Evolutionary conservation across 2,113 vertebrate genomes (phyloP), one percentile per base, ranked within the genome.

Genomic region (Oryzias woworae): DNA sequence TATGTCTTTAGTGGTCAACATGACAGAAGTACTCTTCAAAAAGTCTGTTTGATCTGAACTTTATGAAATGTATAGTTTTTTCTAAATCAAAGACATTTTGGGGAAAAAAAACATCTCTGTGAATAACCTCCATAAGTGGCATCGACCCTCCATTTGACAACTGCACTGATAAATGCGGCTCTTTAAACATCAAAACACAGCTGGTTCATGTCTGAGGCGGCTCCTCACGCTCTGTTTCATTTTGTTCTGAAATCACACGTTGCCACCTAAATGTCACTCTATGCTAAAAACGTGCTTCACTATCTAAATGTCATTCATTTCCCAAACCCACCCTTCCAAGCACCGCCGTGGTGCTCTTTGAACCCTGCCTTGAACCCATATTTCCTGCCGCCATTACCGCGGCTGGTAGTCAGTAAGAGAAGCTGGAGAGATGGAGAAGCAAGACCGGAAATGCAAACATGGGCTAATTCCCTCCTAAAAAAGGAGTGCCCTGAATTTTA

Each of bases 331-430:
- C 74, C 65, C 73, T 85, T 69, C 84, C 75, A 82, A 87, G 77
- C 78, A 78, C 77, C 51, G 60, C 60, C 75, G 71, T 83, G 64
- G 82, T 84, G 85, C 85, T 88, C 87, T 85, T 78, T 91, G 88
- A 84, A 92, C 90, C 83, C 75, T 31, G 26, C 52, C 64, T 86
- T 90, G 87, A 92, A 90, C 84, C 80, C 85, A 84, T 85, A 36
- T 85, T 84, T 66, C 74, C 83, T 73, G 78, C 80, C 80, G 75
- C 89, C 87, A 87, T 90, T 85, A 88, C 74, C 82, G 81, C 66
- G 63, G 68, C 81, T 75, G 68, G 62, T 48, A 66, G 54, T 57
- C 56, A 71, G 44, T 4, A 18, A 43, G 53, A 42, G 24, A 24
- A 23, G 26, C 53, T 14, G 6, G 53, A 8, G 5, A 75, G 5